These are phyloP conservation scores for Pteronotus mesoamericanus DNA, from an alignment of 2,797 vertebrate genomes.

Conservation along the genomic window DNA sequence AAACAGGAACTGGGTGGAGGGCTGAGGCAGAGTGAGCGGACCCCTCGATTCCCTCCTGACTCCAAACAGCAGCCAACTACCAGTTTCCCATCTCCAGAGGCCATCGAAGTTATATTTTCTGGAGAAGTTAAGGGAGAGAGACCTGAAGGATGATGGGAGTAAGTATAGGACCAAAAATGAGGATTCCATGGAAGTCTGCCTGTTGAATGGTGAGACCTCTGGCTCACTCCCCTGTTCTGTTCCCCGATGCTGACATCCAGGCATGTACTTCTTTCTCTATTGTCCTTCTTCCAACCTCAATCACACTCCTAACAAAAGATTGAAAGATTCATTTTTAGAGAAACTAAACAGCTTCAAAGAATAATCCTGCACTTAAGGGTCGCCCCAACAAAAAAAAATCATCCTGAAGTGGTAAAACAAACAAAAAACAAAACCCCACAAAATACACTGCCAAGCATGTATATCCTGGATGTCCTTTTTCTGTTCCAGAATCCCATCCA, in stretches of 20 bases:
- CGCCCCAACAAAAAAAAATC: neutral
- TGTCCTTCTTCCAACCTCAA: neutral
- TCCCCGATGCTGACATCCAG: neutral
- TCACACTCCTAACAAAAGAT: neutral
- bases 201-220: neutral
- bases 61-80: neutral
- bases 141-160: neutral
- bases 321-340: neutral
- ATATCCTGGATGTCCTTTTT: neutral
- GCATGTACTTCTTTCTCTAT: no score
- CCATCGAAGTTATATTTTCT: neutral
- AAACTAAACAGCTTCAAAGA: neutral
- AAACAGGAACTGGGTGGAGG: fast-evolving
- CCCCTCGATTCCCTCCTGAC: neutral
- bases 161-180: neutral
- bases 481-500: neutral
- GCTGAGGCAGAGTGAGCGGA: no score
- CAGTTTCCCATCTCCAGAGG: neutral
- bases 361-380: neutral
- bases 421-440: neutral
- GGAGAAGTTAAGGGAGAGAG: neutral
- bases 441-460: neutral
- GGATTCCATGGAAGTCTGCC: no score
- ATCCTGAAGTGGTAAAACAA: neutral
- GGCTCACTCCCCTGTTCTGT: neutral